A percentile compares a stretch with the other conserved stretches of the same genome.
These are phyloP conservation scores for Acromyrmex heyeri DNA, from an alignment of 1,140 invertebrate species.

Conservation along the genomic window DNA sequence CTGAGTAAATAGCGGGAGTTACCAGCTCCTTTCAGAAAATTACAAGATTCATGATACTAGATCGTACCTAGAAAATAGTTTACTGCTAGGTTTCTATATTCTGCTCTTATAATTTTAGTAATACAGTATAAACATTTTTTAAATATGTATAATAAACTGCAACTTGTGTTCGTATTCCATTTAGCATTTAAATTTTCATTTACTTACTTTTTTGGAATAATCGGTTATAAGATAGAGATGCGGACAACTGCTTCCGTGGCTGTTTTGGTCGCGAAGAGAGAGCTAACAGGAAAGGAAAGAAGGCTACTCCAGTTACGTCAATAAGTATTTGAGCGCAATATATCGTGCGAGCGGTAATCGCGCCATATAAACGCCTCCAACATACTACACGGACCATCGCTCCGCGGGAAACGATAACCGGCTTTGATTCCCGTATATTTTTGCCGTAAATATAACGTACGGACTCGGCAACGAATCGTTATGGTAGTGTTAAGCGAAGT, in stretches of 20 bases:
- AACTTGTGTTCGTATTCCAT: neutral
- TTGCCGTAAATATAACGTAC: neutral
- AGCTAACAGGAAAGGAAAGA: constrained; percentile 50
- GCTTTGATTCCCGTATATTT: constrained; percentile 31
- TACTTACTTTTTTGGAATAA: neutral
- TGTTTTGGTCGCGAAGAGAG: constrained; percentile 39
- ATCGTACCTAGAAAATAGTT: neutral
- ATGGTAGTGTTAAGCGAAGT: neutral
- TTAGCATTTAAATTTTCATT: neutral
- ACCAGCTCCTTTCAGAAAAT: neutral
- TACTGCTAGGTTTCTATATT: neutral
- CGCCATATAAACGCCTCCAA: constrained; percentile 43
- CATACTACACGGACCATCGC: constrained; percentile 37
- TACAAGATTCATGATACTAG: neutral
- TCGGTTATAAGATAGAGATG: neutral
- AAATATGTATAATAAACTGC: neutral
- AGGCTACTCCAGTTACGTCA: constrained; percentile 61
- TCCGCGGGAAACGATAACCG: constrained; percentile 36
- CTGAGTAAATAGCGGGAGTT: constrained; percentile 14
- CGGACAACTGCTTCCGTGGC: constrained; percentile 16
- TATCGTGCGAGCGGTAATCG: constrained; percentile 48
- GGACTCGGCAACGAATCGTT: neutral
- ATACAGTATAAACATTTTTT: neutral
- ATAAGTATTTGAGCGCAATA: constrained; percentile 48
- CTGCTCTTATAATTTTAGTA: neutral